A percentile compares a stretch with the other conserved stretches of the same genome.
Conservation (phyloP, 2,113 vertebrate genomes). For the Stegostoma tigrinum region DNA sequence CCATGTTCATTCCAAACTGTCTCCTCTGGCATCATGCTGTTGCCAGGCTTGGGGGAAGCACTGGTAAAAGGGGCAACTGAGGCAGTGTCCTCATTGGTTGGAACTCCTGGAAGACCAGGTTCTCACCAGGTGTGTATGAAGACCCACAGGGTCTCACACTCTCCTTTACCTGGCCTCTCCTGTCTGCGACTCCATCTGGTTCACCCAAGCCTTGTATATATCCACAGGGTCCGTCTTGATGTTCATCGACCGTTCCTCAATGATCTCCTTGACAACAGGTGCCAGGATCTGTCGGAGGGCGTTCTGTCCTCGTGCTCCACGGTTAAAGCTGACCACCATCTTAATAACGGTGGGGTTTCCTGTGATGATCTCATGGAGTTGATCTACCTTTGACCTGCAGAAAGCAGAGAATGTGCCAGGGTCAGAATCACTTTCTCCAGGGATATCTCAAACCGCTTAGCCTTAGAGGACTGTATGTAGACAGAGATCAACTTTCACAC, state of each 20-base stretch:
- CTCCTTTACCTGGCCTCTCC: slow-evolving; percentile 82
- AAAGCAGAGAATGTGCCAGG: slow-evolving; percentile 36
- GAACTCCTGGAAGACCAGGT: not conserved
- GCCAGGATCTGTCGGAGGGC: slow-evolving; percentile 86
- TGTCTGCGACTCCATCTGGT: slow-evolving; percentile 96
- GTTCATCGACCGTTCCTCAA: slow-evolving; percentile 90
- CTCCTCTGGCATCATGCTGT: not conserved
- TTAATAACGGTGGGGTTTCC: slow-evolving; percentile 97
- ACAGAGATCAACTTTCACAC: not conserved
- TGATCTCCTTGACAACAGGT: slow-evolving; percentile 92
- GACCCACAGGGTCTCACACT: not conserved
- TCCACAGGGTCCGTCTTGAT: slow-evolving; percentile 97
- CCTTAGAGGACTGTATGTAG: no score
- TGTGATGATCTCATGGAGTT: slow-evolving; percentile 93
- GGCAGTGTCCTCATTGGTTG: not conserved
- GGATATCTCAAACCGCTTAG: not conserved
- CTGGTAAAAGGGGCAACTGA: not conserved
- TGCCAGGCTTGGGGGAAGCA: not conserved
- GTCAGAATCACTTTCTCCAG: not conserved
- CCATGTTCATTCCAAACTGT: no score
- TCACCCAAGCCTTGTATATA: slow-evolving; percentile 97
- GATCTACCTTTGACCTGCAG: slow-evolving; percentile 89
- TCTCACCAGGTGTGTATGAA: not conserved
- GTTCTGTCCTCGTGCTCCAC: slow-evolving; percentile 89
- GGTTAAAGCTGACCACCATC: slow-evolving; percentile 98